phyloP scores from a whole-genome alignment of 37 sponge, comb jelly and placozoan genomes.

The Hexactinellida sp. region DNA sequence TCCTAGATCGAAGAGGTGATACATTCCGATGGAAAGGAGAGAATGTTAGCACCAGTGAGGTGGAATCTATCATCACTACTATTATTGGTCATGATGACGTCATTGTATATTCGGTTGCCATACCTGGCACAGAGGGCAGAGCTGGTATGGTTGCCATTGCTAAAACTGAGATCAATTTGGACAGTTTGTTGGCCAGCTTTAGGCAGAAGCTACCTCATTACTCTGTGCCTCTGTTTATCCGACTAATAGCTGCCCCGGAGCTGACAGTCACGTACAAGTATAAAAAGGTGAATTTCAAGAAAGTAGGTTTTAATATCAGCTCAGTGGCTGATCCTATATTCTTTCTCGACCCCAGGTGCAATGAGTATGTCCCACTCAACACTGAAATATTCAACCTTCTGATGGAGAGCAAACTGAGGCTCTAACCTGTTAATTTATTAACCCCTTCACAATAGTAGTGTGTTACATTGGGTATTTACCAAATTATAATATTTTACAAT shows the following conservation, averaged over 20 bases:
- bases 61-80: slow-evolving; percentile 33
- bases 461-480: too few relatives aligned
- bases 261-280: slow-evolving; percentile 62
- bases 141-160: slow-evolving; percentile 80
- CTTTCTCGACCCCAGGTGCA: slow-evolving; percentile 34
- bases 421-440: too few relatives aligned
- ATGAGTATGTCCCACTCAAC: slow-evolving; percentile 48
- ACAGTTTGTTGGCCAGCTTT: slow-evolving; percentile 29
- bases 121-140: slow-evolving; percentile 52
- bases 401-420: too few relatives aligned
- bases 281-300: slow-evolving; percentile 33
- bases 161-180: slow-evolving; percentile 31
- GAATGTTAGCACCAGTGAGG: slow-evolving; percentile 79
- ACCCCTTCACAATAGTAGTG: too few relatives aligned
- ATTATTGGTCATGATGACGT: slow-evolving; percentile 39
- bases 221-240: slow-evolving; percentile 63
- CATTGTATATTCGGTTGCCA: slow-evolving; percentile 61
- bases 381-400: too few relatives aligned
- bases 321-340: slow-evolving; percentile 50
- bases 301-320: slow-evolving; percentile 39
- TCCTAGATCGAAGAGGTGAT: slow-evolving; percentile 74
- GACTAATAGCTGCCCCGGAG: slow-evolving; percentile 31
- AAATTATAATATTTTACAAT: too few relatives aligned
- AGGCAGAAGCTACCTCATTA: slow-evolving; percentile 45
- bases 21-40: slow-evolving; percentile 88